A percentile compares a stretch with the other conserved stretches of the same genome.
These are phyloP conservation scores for Morone chrysops DNA, from an alignment of 2,113 vertebrate genomes.

Conservation along the genomic window DNA sequence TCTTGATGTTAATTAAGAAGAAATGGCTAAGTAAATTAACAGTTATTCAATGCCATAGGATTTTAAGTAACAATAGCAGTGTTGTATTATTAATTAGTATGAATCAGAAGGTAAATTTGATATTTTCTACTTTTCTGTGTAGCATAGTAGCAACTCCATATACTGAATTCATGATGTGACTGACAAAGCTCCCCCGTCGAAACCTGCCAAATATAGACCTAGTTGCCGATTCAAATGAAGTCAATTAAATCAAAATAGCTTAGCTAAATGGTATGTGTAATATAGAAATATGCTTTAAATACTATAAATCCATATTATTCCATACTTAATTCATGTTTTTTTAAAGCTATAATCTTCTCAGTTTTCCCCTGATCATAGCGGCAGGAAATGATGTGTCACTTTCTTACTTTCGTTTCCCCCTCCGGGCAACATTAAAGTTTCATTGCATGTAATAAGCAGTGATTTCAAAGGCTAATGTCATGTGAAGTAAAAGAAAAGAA, in stretches of 20 bases:
- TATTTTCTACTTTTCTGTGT: neutral
- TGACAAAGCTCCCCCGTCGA: no score
- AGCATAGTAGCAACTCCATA: neutral
- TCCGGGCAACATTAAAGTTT: constrained; percentile 50
- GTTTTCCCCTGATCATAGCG: constrained; percentile 20
- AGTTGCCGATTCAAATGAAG: neutral
- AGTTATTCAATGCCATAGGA: no score
- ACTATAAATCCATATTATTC: constrained; percentile 30
- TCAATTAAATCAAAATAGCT: neutral
- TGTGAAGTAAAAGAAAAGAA: constrained; percentile 31
- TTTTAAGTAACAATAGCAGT: no score
- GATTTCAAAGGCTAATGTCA: constrained; percentile 27
- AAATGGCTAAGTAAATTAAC: no score
- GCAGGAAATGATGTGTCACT: constrained; percentile 49
- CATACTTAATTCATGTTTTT: constrained; percentile 47
- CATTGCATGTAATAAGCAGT: constrained; percentile 43
- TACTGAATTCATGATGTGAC: neutral
- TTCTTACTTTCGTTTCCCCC: neutral
- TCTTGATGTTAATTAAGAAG: neutral
- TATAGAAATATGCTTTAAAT: constrained; percentile 3
- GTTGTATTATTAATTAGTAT: no score
- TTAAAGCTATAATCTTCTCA: constrained; percentile 24
- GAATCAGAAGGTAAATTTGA: neutral
- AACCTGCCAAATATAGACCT: neutral
- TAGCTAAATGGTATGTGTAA: neutral